Base-by-base conservation (phyloP, 2,113 vertebrate species). In the Misgurnus anguillicaudatus region DNA sequence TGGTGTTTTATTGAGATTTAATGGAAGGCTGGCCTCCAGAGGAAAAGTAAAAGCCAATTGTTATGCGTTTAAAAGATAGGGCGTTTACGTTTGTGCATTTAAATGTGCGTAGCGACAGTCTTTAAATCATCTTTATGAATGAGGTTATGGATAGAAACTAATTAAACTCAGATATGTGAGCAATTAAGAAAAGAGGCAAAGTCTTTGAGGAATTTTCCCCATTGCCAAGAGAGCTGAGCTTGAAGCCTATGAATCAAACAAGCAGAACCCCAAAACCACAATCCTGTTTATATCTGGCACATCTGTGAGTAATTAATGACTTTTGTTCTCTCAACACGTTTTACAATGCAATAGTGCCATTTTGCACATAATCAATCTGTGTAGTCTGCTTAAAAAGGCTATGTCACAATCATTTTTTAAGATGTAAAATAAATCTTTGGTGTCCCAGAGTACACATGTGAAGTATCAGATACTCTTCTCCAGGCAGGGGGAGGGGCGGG, bases 131-230 rank as follows among this genome's bases (percentile, higher is more conserved):
- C 48, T 21, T 67, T 55, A 77, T 77, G 39, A 67, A 67, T 42
- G 36, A 53, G 62, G 31, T 66, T 57, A 68, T 67, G 75, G 64
- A 78, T 68, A 42, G 60, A 14, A 45, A 38, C 36, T 68, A 77
- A 77, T 77, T 77, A 45, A 77, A 45, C 16, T 78, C 75, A 36
- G 75, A 78, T 36, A 21, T 61, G 55, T 13, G 24, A 31, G 24
- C 24, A 31, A 31, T 8, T n/a, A 53, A 60, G 31, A 55, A n/a
- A n/a, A 6, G 24, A 69, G 3, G 8, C 21, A 8, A 38, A 21
- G 19, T 16, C 42, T 61, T 60, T 55, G 13, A 14, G 24, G n/a
- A 10, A 61, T n/a, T 0, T 45, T 74, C 39, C 55, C 61, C 41
- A 6, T 74, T 1, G 57, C 57, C 24, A 31, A 24, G 55, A 73